Base-by-base conservation (phyloP, 2,113 vertebrate species). In the Paedocypris sp. region DNA sequence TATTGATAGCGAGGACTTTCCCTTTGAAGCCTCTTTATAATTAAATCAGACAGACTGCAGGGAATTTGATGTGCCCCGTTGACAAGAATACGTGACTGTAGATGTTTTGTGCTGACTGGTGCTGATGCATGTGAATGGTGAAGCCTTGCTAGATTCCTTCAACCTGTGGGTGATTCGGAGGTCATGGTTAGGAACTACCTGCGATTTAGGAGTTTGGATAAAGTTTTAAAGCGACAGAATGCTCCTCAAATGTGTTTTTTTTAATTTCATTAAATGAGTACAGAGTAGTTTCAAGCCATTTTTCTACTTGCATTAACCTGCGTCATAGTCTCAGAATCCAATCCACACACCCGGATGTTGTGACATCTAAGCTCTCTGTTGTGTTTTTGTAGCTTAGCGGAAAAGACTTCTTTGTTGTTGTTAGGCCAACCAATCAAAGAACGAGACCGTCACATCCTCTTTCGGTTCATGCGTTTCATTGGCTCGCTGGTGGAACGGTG, bases 371-470 rank as follows among this genome's bases (percentile, higher is more conserved):
- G 18, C 3, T 7, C 28, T 31, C 1, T 16, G 18, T 19, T 73
- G 62, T 26, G 5, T 11, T 25, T 62, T 51, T 49, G 28, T 51
- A 33, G 52, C 4, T 10, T 64, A 33, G 50, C 64, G 60, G 58
- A 69, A 57, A 66, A 70, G 3, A 69, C 75, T 43, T 73, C 72
- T 12, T 43, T 78, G 74, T 80, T 70, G 62, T 68, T 79, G 76
- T 76, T 73, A 49, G 15, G 2, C 5, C 57, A 72, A 70, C 85
- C 83, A 75, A 84, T 86, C 73, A 18, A 39, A 68, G 43, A 15
- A 5, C 25, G 39, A 29, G 39, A 45, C 64, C 5, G 33, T 38
- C 51, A 20, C 50, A 54, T 71, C 73, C 76, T 70, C 16, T 79
- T 82, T 75, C 51, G 50, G 67, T 49, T 63, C 64, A 66, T 67